Base-by-base conservation (phyloP, 2,888 invertebrate species). In the Agriopis marginaria region DNA sequence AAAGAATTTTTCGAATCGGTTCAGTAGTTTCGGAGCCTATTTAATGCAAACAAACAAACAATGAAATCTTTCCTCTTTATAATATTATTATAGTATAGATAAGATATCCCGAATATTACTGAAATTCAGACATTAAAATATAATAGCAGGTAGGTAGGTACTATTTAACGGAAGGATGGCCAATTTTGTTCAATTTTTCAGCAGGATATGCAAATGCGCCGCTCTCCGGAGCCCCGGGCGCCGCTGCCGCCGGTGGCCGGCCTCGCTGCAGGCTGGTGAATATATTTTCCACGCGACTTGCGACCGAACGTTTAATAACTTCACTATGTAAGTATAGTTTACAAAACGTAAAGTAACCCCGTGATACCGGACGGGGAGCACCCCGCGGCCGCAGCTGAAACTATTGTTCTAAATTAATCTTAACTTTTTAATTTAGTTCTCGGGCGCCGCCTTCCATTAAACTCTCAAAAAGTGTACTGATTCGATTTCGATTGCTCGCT, bases 401-500 rank as follows among this genome's bases (percentile, higher is more conserved):
- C 76, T 75, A 80, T 82, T 79, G 77, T 76, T 77, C 75, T 77
- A 72, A 71, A 79, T 75, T 71, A 81, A 81, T 77, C 65, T 77
- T 79, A 82, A 82, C 80, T 82, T 81, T 82, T 78, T 77, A 81
- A 80, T 80, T 72, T 68, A 75, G 78, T 72, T 64, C 75, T n/a
- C 39, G 73, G 63, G 77, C 64, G 70, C 61, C 60, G 62, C 32
- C 32, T 5, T 64, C 73, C 74, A 77, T 78, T 78, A 73, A 74
- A 79, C 74, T 75, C 71, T 76, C 75, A 68, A 76, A n/a, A 63
- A 72, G 58, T 68, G 74, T 67, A 63, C 73, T 23, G 73, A 74
- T 75, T 75, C 64, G 76, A 82, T 80, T 83, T 81, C 76, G 78
- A 82, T 82, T 81, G 78, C 79, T 70, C 77, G 77, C 79, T 82